phyloP scores from a whole-genome alignment of 2,113 vertebrate genomes.

The Pampusana beccarii region DNA sequence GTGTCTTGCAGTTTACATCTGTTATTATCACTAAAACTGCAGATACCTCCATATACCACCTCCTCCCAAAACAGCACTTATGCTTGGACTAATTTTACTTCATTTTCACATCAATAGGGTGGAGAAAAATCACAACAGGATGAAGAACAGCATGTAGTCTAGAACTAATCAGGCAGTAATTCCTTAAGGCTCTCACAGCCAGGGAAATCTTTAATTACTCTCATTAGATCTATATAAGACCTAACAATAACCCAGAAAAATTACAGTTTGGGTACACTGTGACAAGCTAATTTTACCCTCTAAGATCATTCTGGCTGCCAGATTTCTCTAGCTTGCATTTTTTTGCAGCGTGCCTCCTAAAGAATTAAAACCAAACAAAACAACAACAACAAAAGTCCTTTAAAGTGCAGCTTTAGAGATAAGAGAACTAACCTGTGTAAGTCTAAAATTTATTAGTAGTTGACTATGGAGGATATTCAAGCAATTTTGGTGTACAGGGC shows the following conservation, averaged over 20 bases:
- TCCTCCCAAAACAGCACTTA: not conserved
- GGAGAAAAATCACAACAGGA: not conserved
- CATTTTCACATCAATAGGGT: not conserved
- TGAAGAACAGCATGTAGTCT: not conserved
- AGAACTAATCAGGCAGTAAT: not conserved
- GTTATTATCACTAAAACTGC: not conserved
- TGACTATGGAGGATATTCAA: not conserved
- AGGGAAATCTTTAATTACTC: not conserved
- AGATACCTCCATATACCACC: not conserved
- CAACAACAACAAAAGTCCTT: not conserved
- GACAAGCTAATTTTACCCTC: not conserved
- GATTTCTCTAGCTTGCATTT: not conserved
- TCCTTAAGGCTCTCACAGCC: not conserved
- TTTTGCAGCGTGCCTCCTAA: not conserved
- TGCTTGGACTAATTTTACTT: not conserved
- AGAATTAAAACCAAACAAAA: not conserved
- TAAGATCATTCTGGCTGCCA: not conserved
- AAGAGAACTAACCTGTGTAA: not conserved
- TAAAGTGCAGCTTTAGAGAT: not conserved
- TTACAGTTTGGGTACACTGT: not conserved
- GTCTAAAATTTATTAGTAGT: not conserved
- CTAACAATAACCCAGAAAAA: not conserved
- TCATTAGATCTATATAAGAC: not conserved
- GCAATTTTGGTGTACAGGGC: accelerated
- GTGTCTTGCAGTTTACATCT: not conserved